phyloP scores from a whole-genome alignment of 2,797 vertebrate genomes.

The Myotis vivesi region DNA sequence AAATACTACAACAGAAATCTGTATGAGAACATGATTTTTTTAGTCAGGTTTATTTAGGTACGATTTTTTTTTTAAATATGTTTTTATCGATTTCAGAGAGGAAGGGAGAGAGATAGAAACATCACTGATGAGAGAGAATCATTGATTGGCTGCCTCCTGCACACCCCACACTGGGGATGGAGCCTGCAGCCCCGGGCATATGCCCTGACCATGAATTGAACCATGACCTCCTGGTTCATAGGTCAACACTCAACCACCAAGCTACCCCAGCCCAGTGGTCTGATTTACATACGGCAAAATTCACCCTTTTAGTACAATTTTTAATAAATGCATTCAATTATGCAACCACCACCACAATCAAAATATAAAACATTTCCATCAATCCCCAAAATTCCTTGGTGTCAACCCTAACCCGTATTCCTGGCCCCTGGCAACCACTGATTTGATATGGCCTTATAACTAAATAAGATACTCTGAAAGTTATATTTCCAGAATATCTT shows the following conservation, averaged over 20 bases:
- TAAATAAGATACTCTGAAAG: neutral
- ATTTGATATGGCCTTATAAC: neutral
- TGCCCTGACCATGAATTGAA: no score
- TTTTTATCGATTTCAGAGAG: no score
- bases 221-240: no score
- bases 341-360: neutral
- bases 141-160: no score
- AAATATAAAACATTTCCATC: neutral
- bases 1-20: neutral
- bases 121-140: no score
- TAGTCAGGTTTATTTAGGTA: neutral
- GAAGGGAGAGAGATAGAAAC: no score
- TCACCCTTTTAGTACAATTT: constrained; percentile 11
- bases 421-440: neutral
- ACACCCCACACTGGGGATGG: no score
- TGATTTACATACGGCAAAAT: neutral
- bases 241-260: no score
- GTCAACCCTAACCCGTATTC: neutral
- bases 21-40: neutral
- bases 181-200: no score
- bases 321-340: neutral
- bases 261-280: neutral
- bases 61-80: no score
- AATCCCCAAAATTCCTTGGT: neutral
- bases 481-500: neutral